Evolutionary conservation across 2,113 vertebrate genomes (phyloP), one percentile per base, ranked within the genome.

Genomic region (Plecturocebus donacophilus): DNA sequence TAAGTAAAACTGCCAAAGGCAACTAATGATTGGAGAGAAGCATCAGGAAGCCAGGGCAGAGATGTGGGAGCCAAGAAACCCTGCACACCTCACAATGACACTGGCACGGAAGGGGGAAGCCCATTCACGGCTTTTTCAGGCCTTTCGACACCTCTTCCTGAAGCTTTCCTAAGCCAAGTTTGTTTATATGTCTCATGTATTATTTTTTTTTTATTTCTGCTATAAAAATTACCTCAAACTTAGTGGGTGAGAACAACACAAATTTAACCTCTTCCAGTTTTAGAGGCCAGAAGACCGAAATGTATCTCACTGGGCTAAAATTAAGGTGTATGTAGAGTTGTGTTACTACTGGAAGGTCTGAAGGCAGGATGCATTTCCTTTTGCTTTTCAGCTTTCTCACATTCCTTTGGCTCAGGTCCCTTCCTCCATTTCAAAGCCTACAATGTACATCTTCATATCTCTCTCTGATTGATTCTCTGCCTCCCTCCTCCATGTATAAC

Each of bases 21-120:
- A 45, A 35, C 14, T n/a, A 25, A 77, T 12, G 20, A 49, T 3
- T 73, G 38, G 35, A 68, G 47, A 45, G 20, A 68, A 42, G 5
- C 5, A 49, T 2, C 54, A 61, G 16, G 11, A 61, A 64, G 40
- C 23, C 7, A 25, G 20, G 16, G 14, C 38, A 52, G 73, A 40
- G 38, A 49, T 8, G 0, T 11, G 2, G 45, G 4, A 5, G 35
- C 5, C 8, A 2, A 3, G 16, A 80, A 17, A 17, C 7, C 38
- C 12, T n/a, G 8, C 3, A 6, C 12, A 40, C 5, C 7, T 40
- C 20, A 2, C 56, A 27, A n/a, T 6, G 8, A 64, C 8, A 27
- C 21, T 47, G 38, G 40, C 30, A 5, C 0, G 3, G 21, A 52
- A 9, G 11, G 25, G 13, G 25, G 13, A 54, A 21, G 1, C 14